These are phyloP conservation scores for Periplaneta americana DNA, from an alignment of 1,140 invertebrate species.

Conservation along the genomic window DNA sequence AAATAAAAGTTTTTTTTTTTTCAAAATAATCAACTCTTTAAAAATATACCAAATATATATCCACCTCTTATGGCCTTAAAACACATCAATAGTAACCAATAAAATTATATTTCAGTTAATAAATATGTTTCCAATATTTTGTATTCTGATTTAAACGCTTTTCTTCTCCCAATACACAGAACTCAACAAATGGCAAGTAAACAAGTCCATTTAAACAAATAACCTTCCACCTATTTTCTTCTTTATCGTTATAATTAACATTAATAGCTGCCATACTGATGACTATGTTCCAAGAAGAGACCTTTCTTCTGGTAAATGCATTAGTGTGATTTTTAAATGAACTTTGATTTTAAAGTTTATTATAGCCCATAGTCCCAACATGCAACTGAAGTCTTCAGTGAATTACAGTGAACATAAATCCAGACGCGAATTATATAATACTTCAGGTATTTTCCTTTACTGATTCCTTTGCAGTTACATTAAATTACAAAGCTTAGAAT, in stretches of 20 bases:
- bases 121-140: neutral
- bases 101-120: neutral
- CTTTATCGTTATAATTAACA: neutral
- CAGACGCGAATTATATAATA: too few species aligned
- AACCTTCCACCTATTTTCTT: neutral
- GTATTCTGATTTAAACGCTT: neutral
- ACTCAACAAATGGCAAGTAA: neutral
- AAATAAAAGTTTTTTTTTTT: neutral
- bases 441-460: too few species aligned
- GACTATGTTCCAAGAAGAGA: neutral
- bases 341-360: neutral
- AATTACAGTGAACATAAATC: neutral
- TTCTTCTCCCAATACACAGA: neutral
- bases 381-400: neutral
- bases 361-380: neutral
- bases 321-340: neutral
- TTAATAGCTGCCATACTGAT: neutral
- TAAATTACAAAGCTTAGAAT: too few species aligned
- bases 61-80: neutral
- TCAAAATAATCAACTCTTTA: neutral
- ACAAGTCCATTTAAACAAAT: neutral
- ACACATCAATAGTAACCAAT: constrained; percentile 1
- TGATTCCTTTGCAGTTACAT: too few species aligned
- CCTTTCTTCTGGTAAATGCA: neutral
- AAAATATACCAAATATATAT: neutral